phyloP scores from a whole-genome alignment of 2,797 vertebrate genomes.

The Lepus oiostolus region DNA sequence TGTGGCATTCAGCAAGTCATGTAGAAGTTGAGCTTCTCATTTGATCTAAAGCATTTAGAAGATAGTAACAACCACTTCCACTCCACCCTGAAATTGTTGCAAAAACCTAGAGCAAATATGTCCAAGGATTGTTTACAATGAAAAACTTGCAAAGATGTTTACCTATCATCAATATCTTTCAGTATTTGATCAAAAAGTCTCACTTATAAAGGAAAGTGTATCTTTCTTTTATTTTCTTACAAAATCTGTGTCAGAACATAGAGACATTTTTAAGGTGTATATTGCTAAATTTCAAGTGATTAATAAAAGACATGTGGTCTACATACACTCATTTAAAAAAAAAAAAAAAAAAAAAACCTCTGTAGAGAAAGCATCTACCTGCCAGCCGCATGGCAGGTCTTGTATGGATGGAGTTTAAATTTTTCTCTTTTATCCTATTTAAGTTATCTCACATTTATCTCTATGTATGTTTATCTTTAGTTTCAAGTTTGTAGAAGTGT shows the following conservation, averaged over 20 bases:
- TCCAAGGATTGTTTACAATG: not conserved
- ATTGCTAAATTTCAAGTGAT: constrained; percentile 27
- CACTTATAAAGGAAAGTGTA: not conserved
- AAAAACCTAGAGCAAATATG: not conserved
- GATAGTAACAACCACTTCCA: not conserved
- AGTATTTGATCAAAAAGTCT: not conserved
- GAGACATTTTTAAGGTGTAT: constrained; percentile 8
- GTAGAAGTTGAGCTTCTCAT: not conserved
- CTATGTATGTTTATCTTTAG: not conserved
- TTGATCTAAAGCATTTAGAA: not conserved
- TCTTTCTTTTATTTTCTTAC: constrained; percentile 13
- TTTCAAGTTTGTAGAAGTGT: not conserved
- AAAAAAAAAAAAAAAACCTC: not conserved
- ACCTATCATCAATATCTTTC: not conserved
- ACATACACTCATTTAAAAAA: not conserved
- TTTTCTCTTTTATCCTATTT: constrained; percentile 41
- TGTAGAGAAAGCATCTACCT: constrained; percentile 41
- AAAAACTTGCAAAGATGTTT: not conserved
- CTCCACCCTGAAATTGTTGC: not conserved
- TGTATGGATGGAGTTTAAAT: constrained; percentile 23
- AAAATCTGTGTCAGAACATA: constrained; percentile 24
- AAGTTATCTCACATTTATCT: not conserved
- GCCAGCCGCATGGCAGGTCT: constrained; percentile 31
- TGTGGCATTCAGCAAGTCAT: not conserved
- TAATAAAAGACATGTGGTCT: constrained; percentile 53